phyloP scores from a whole-genome alignment of 2,888 invertebrate species.

The Cataglyphis altisquamis region DNA sequence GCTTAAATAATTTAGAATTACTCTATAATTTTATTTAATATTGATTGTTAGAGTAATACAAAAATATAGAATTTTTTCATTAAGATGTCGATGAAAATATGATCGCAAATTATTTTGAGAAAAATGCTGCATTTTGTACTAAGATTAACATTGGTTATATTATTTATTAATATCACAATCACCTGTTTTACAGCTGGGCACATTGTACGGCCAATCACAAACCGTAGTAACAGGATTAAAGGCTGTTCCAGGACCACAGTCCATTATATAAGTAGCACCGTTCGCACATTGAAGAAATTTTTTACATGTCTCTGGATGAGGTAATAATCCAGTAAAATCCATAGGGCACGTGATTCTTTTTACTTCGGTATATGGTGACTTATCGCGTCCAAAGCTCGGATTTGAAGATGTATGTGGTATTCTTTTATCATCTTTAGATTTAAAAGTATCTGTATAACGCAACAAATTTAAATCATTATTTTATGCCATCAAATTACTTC shows the following conservation, averaged over 20 bases:
- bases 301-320: constrained; percentile 85
- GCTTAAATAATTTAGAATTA: not conserved
- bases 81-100: not conserved
- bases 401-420: constrained; percentile 41
- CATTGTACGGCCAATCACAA: constrained; percentile 86
- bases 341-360: constrained; percentile 74
- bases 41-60: not conserved
- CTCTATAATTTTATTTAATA: not conserved
- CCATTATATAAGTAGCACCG: constrained; percentile 83
- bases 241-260: constrained; percentile 86
- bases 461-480: not conserved
- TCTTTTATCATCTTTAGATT: constrained; percentile 25
- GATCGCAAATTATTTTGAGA: not conserved
- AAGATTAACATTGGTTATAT: not conserved
- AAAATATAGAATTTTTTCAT: not conserved
- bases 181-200: constrained; percentile 80
- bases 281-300: constrained; percentile 85
- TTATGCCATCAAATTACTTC: not conserved
- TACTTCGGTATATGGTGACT: constrained; percentile 25
- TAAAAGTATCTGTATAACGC: constrained; percentile 58
- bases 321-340: constrained; percentile 81
- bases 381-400: constrained; percentile 16
- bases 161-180: not conserved
- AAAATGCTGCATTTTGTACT: not conserved
- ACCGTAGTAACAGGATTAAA: constrained; percentile 83